phyloP scores from a whole-genome alignment of 2,113 vertebrate species.

The Crotalus horridus region DNA sequence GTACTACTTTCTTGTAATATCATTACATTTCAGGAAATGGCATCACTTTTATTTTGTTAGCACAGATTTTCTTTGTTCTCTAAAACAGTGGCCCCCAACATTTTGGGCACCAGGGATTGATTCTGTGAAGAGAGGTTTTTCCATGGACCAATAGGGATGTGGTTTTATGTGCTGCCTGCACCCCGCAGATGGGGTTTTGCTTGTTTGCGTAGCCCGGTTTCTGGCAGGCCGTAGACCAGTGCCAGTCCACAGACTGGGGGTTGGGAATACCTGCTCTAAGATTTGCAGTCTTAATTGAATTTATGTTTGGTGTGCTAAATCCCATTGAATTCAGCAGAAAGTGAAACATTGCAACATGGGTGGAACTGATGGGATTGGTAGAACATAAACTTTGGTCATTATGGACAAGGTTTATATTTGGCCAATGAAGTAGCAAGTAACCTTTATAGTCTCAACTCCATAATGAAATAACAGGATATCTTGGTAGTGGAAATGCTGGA shows the following conservation, averaged over 20 bases:
- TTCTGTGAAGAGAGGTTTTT: no score
- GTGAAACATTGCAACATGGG: background rate
- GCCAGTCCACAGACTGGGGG: no score
- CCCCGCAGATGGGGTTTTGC: no score
- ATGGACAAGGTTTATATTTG: background rate
- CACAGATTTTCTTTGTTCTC: background rate
- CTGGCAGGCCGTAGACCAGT: no score
- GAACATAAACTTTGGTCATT: background rate
- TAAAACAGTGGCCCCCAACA: background rate
- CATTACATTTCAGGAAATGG: background rate
- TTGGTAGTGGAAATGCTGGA: background rate
- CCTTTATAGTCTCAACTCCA: background rate
- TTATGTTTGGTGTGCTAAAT: background rate
- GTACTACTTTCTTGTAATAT: background rate
- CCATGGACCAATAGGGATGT: no score
- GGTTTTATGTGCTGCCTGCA: no score
- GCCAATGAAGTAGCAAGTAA: background rate
- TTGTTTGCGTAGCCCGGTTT: no score
- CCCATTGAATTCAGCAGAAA: background rate
- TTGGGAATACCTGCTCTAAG: no score
- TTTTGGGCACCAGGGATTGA: no score
- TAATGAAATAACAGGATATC: background rate
- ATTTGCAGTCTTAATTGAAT: background rate
- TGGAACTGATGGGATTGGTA: background rate
- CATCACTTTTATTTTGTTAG: background rate